Base-by-base conservation (phyloP, 2,797 vertebrate genomes). In the Sebastes alutus region DNA sequence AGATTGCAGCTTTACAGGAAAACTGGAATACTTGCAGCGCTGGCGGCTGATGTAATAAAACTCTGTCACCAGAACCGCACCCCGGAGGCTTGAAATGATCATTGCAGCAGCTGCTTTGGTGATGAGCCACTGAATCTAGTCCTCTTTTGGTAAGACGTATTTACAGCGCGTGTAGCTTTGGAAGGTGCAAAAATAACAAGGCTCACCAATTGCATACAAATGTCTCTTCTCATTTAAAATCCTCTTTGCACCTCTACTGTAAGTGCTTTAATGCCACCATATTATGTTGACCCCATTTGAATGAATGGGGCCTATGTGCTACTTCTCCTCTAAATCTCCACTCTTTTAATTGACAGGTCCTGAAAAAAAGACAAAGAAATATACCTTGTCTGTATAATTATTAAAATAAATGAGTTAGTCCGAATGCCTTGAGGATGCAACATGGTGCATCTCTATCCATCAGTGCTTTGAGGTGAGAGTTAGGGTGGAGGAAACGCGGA, bases 381-480 rank as follows among this genome's bases (percentile, higher is more conserved):
- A 33, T 0, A 20, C 52, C 25, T 38, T 30, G 30, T 69, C 54
- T 56, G 14, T 68, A 9, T 38, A 38, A 25, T 35, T 75, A 12
- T 74, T 54, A 23, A 56, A 65, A 42, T n/a, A 32, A 75, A 60
- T 1, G 6, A 10, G 23, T 71, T 68, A 4, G 25, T 80, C 25
- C 1, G 46, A 64, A 59, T n/a, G 75, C 35, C 6, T 56, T 1
- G 12, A 77, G 54, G 56, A 69, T 11, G 16, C 54, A 18, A 9
- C 2, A 70, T 14, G 38, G 16, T 29, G 25, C 32, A 22, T 27
- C 23, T 42, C 7, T 7, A 4, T 72, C 74, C 95, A 81, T 73
- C 91, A 98, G 92, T 96, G 97, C 92, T 99, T 99, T 69, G 98
- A 99, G 10, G 98, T 99, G 87, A 99, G 95, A 3, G 98, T 99